Evolutionary conservation across 2,113 vertebrate genomes (phyloP).

Genomic region (Hassar affinis): DNA sequence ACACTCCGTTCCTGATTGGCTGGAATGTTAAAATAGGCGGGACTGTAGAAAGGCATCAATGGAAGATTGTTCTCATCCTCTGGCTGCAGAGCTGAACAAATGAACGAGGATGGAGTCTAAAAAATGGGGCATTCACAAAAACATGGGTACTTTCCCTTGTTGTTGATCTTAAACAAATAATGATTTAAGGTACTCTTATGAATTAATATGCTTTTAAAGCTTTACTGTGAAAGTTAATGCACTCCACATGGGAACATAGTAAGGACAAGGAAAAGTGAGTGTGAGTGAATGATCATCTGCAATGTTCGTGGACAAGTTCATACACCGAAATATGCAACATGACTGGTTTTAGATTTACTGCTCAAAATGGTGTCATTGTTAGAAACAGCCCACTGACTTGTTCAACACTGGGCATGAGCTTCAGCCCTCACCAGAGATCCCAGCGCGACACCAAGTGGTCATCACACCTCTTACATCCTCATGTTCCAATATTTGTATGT

Average conservation of each 20-base stretch:
- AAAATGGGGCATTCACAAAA: not conserved
- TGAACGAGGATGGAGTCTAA: not conserved
- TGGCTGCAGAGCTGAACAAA: not conserved
- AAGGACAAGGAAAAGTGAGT: not conserved
- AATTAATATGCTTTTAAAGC: not conserved
- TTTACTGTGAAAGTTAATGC: not conserved
- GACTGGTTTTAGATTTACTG: not conserved
- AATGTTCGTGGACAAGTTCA: not conserved
- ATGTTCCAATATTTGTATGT: no score
- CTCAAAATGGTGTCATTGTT: not conserved
- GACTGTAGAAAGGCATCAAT: not conserved
- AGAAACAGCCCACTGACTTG: not conserved
- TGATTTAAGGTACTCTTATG: not conserved
- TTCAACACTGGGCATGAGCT: not conserved
- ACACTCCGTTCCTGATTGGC: conserved; percentile 58
- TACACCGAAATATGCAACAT: no score
- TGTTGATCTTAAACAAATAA: not conserved
- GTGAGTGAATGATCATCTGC: not conserved
- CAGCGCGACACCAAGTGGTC: conserved; percentile 36
- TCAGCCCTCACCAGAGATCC: not conserved
- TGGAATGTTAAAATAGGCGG: conserved; percentile 30
- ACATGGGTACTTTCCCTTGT: not conserved
- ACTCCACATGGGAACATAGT: not conserved
- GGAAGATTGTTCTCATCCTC: conserved; percentile 5
- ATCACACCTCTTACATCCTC: not conserved